These are phyloP conservation scores for Bradysia coprophila DNA, from an alignment of 1,140 invertebrate species.

Conservation along the genomic window DNA sequence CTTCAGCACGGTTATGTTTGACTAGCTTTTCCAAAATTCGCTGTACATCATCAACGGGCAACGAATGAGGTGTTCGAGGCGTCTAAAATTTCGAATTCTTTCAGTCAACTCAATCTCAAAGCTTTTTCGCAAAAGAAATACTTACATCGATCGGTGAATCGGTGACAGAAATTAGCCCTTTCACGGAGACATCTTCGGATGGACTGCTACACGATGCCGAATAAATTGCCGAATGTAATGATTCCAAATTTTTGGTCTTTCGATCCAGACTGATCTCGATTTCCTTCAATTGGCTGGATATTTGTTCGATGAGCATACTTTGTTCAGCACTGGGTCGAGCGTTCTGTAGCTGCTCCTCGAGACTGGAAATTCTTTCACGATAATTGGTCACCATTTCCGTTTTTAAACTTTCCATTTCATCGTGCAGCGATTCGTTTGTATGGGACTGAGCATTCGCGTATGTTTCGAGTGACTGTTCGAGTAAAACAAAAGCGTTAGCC, in stretches of 20 bases:
- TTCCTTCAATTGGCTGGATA: conserved; percentile 26
- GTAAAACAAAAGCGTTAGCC: no score
- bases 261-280: conserved; percentile 39
- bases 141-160: no score
- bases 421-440: conserved; percentile 29
- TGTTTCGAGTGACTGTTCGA: conserved; percentile 12
- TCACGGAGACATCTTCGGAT: conserved; percentile 58
- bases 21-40: conserved; percentile 45
- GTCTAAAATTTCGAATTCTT: no score
- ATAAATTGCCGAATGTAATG: conserved; percentile 36
- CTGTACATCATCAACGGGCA: conserved; percentile 33
- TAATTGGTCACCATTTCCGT: conserved; percentile 27
- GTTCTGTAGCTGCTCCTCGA: conserved; percentile 36
- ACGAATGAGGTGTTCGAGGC: conserved; percentile 10
- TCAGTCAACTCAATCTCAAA: no score
- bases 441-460: conserved; percentile 31
- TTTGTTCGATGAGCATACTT: conserved; percentile 12
- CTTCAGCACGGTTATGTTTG: conserved; percentile 46
- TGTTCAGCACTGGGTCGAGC: conserved; percentile 33
- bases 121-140: no score
- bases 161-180: no score
- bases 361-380: conserved; percentile 28
- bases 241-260: conserved; percentile 47
- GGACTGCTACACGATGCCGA: conserved; percentile 40
- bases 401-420: conserved; percentile 30